These are phyloP conservation scores for Scolopax bukidnonensis DNA, from an alignment of 2,797 vertebrate genomes.

Conservation along the genomic window DNA sequence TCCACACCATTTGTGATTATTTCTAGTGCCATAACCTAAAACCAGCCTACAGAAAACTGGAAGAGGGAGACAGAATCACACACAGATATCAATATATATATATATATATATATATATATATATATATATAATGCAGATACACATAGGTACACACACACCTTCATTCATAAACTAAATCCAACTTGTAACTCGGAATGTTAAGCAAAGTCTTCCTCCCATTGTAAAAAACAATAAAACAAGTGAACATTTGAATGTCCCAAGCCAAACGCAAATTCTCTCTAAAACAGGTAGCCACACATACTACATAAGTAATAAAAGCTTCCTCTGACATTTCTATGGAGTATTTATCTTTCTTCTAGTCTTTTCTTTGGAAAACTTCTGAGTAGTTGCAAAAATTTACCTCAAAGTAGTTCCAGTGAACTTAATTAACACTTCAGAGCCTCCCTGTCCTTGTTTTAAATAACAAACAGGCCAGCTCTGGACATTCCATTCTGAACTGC, in stretches of 20 bases:
- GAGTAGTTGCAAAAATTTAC: neutral
- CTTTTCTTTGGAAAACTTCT: neutral
- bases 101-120: no score
- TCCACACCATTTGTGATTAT: neutral
- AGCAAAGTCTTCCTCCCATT: neutral
- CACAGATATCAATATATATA: neutral
- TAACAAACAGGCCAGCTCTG: neutral
- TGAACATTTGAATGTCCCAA: neutral
- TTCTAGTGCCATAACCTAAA: neutral
- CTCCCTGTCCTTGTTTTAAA: neutral
- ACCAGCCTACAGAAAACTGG: neutral
- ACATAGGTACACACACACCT: neutral
- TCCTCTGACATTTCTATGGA: neutral
- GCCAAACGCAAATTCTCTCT: neutral
- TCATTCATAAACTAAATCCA: neutral
- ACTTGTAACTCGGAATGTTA: neutral
- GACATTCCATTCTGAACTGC: neutral
- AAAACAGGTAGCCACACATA: neutral
- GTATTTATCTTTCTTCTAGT: neutral
- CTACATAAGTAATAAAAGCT: neutral
- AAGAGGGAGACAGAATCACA: neutral
- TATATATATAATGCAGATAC: neutral
- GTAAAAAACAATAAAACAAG: neutral
- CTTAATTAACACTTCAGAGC: neutral
- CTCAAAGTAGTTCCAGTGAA: neutral